phyloP scores from a whole-genome alignment of 2,888 invertebrate genomes.

The Rugalucina vietnamica region DNA sequence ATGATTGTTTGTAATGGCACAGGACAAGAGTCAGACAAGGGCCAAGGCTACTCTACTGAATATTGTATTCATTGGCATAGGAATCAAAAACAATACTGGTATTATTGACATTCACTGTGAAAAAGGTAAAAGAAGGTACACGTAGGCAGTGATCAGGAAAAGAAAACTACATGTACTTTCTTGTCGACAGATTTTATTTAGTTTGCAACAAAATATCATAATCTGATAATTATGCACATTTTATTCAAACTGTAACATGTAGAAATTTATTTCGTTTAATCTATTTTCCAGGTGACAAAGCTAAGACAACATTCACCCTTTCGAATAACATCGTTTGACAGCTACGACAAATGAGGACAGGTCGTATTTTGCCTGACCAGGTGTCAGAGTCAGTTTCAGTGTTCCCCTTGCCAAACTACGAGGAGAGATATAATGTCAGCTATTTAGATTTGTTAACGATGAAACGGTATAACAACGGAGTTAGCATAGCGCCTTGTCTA shows the following conservation, averaged over 20 bases:
- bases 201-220: too few species aligned
- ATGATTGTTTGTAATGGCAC: too few species aligned
- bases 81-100: neutral
- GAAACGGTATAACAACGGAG: conserved; percentile 73
- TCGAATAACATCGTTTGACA: neutral
- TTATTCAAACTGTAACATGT: neutral
- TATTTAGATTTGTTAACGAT: conserved; percentile 66
- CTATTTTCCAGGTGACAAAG: neutral
- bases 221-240: neutral
- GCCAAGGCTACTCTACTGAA: too few species aligned
- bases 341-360: neutral
- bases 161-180: too few species aligned
- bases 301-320: neutral
- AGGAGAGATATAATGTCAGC: conserved; percentile 68
- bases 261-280: neutral
- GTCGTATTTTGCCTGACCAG: conserved; percentile 51
- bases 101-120: neutral
- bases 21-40: too few species aligned
- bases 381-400: conserved; percentile 74
- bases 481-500: conserved; percentile 71
- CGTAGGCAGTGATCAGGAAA: neutral
- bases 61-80: too few species aligned
- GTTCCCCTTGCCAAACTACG: conserved; percentile 69
- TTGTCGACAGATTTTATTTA: too few species aligned
- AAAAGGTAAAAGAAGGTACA: neutral